Evolutionary conservation across 2,113 vertebrate genomes (phyloP).

Genomic region (Cathartes aura): DNA sequence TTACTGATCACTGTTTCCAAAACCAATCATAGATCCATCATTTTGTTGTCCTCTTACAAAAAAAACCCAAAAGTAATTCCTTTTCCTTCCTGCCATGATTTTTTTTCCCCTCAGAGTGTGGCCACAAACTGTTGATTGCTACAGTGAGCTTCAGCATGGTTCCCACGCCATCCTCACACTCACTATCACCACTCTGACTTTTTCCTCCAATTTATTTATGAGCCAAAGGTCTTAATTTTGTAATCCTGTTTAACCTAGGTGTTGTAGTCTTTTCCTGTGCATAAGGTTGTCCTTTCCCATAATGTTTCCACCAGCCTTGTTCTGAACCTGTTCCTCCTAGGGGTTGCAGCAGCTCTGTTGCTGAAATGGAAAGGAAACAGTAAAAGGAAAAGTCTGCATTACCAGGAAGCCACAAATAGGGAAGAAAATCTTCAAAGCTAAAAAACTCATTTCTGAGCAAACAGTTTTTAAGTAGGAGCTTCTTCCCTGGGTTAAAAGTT

Average conservation of each 20-base stretch:
- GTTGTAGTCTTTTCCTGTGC: not conserved
- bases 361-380: not conserved
- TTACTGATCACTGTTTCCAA: not conserved
- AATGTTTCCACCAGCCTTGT: not conserved
- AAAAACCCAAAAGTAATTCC: accelerated
- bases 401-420: not conserved
- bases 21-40: not conserved
- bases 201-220: not conserved
- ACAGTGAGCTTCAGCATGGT: not conserved
- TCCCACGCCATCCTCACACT: not conserved
- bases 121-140: not conserved
- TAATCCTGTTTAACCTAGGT: not conserved
- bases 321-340: not conserved
- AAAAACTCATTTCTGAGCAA: not conserved
- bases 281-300: not conserved
- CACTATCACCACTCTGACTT: not conserved
- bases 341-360: not conserved
- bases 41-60: not conserved
- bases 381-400: not conserved
- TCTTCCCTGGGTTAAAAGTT: not conserved
- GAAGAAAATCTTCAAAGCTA: not conserved
- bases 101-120: not conserved
- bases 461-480: not conserved
- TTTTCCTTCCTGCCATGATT: not conserved
- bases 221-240: not conserved